These are phyloP conservation scores for Strix uralensis DNA, from an alignment of 2,113 vertebrate genomes.

Conservation along the genomic window DNA sequence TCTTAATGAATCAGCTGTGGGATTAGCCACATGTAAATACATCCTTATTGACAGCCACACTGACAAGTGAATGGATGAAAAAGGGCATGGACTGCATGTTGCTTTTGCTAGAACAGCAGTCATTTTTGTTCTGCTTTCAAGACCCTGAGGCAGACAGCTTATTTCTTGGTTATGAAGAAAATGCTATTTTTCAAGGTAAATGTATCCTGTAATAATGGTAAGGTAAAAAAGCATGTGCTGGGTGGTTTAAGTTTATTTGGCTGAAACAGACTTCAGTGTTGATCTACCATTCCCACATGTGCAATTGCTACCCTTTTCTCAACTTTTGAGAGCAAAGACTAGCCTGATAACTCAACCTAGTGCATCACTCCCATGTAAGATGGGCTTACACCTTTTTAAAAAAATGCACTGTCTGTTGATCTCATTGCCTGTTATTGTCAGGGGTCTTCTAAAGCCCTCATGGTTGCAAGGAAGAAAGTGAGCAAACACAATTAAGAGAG, in stretches of 20 bases:
- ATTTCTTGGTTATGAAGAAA: background rate
- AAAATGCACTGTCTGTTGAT: background rate
- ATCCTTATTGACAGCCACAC: background rate
- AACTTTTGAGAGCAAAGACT: background rate
- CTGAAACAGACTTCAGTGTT: background rate
- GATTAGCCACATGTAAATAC: slow-evolving; percentile 50
- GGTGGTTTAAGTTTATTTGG: background rate
- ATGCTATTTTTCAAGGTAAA: background rate
- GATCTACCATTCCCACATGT: background rate
- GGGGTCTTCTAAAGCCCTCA: background rate
- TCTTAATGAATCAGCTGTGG: slow-evolving; percentile 56
- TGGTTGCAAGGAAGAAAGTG: background rate
- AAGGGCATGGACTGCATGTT: background rate
- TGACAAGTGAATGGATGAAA: slow-evolving; percentile 21
- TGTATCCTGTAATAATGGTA: background rate
- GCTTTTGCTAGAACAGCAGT: background rate
- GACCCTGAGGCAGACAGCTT: background rate
- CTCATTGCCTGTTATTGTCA: background rate
- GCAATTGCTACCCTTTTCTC: background rate
- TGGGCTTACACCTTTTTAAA: background rate
- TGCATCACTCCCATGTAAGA: background rate
- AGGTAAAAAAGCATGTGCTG: background rate
- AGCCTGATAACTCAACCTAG: background rate
- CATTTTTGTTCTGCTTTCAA: background rate
- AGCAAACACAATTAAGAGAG: background rate